Base-by-base conservation (phyloP, 1,140 invertebrate genomes). In the Rhagoletis zephyria region DNA sequence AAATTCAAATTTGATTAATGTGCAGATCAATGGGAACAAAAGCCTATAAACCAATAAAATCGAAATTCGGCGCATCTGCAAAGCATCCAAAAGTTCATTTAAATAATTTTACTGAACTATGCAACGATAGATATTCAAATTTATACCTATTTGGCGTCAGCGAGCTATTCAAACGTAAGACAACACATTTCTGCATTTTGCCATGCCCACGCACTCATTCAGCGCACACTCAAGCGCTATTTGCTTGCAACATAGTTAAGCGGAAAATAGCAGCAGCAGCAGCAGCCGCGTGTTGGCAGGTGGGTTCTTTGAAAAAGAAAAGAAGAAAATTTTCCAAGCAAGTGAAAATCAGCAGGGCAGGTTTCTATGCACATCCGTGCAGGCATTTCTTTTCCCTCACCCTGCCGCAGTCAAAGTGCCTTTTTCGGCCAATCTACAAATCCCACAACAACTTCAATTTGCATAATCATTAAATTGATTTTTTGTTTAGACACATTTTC, bases 381-480 rank as follows among this genome's bases (percentile, higher is more conserved):
- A 30, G 10, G 40, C 9, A 56, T 12, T 7, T 65, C 19, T 1
- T 1, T 7, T 7, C 64, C 64, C 7, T 19, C n/a, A 19, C 14
- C 19, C 3, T 12, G 64, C 40, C 5, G 7, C 3, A 67, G 30
- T 30, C 64, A 30, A 67, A 19, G 7, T 30, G 30, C 12, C 4
- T 4, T 74, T 45, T 74, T 74, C 67, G 42, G 10, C 14, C 45
- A 14, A 40, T 48, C 12, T 16, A 14, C 67, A 48, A 74, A 74
- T 45, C 16, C 40, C 65, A 1, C 30, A 74, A 48, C 40, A 40
- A 74, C 14, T 74, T 74, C 40, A 16, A 74, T 74, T 74, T 74
- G 40, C 67, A 74, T 74, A 74, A 74, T 45, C 67, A 74, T 74
- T 74, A 74, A 74, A 74, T 74, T 74, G 67, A 48, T 30, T 30